Evolutionary conservation across 2,113 vertebrate genomes (phyloP).

Genomic region (Nothoprocta perdicaria): DNA sequence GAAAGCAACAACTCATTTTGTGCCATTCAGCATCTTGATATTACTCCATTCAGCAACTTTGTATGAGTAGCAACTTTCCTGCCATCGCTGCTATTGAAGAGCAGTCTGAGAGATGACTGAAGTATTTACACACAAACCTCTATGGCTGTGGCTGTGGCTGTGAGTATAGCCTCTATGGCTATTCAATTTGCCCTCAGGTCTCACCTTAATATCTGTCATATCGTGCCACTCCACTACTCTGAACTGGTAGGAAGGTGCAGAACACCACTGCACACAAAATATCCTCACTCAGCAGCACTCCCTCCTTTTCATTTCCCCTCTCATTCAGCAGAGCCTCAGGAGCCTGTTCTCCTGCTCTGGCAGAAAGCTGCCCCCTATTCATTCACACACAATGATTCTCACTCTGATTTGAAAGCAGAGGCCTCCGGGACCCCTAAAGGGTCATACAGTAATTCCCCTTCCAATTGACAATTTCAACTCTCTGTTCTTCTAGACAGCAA

Average conservation of each 20-base stretch:
- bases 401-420: slow-evolving; percentile 35
- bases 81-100: not conserved
- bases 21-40: not conserved
- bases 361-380: not conserved
- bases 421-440: slow-evolving; percentile 43
- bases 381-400: not conserved
- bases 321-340: slow-evolving; percentile 47
- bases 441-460: slow-evolving; percentile 17
- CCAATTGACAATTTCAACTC: slow-evolving; percentile 19
- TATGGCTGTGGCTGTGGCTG: slow-evolving; percentile 3
- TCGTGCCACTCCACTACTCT: not conserved
- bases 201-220: not conserved
- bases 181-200: slow-evolving; percentile 18
- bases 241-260: not conserved
- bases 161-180: too few species aligned
- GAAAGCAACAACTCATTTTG: not conserved
- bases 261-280: not conserved
- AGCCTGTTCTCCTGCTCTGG: slow-evolving; percentile 24
- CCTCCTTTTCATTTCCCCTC: slow-evolving; percentile 35
- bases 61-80: not conserved
- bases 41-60: not conserved
- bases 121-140: slow-evolving; percentile 12
- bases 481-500: slow-evolving; percentile 26
- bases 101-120: not conserved
- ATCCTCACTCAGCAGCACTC: not conserved